Base-by-base conservation (phyloP, 2,113 vertebrate genomes). In the Australoheros scitulus region DNA sequence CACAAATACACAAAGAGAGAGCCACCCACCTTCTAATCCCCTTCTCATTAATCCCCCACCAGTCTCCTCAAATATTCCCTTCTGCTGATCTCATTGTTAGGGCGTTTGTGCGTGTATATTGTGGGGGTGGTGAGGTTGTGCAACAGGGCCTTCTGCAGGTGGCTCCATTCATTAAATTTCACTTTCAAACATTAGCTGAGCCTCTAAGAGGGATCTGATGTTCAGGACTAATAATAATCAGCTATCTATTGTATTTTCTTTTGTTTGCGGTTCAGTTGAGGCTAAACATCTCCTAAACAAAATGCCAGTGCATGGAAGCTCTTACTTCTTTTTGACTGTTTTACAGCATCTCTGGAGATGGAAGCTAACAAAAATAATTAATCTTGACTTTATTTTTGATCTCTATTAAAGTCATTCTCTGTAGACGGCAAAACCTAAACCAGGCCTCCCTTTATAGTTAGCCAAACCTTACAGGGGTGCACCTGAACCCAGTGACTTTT, bases 11-110 rank as follows among this genome's bases (percentile, higher is more conserved):
- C 77, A 90, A 74, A 88, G 65, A 87, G 78, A 86, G 86, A 88
- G 85, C 83, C 87, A 90, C 87, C 90, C 86, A 95, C 97, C 97
- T 97, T 96, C 96, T 98, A 98, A 98, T 97, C 97, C 97, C 96
- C 94, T 96, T 95, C 97, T 97, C 97, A 97, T 98, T 98, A 97
- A 96, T 97, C 96, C 97, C 96, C 96, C 77, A 61, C 95, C n/a
- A 93, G 93, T 97, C 96, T 96, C 93, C 96, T 96, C 96, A 96
- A 97, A 97, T 96, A 97, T 96, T 97, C 95, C 95, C 96, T 97
- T 97, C 96, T 95, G 96, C 75, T 91, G 90, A 88, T 88, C 78
- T 86, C 80, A 89, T 82, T 92, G 83, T 90, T 81, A 57, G 58
- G 6, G 58, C 20, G 50, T 79, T 83, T 82, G 76, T 85, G 82